A percentile compares a stretch with the other conserved stretches of the same genome.
Conservation (phyloP, 2,888 invertebrate species). For the Caenorhabditis plicata region DNA sequence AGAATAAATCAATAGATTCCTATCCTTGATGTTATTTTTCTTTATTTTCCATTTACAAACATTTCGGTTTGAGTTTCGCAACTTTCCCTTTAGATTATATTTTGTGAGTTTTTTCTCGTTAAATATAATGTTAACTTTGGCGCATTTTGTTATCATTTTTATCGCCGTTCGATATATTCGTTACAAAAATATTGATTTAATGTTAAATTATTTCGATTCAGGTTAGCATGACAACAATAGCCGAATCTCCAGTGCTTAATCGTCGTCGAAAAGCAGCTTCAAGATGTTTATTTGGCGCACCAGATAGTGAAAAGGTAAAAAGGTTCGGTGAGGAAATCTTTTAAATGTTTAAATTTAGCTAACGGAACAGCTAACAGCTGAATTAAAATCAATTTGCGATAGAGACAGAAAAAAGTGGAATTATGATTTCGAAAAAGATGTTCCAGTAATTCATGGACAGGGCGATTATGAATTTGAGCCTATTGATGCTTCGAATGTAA, state of each 20-base stretch:
- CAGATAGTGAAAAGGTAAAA: conserved; percentile 16
- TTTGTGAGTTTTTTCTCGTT: no score
- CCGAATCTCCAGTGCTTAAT: no score
- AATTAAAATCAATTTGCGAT: conserved; percentile 4
- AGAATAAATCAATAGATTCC: no score
- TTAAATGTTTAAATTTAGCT: conserved; percentile 2
- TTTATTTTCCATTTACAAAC: no score
- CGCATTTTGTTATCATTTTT: conserved; percentile 7
- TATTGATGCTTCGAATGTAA: conserved; percentile 6
- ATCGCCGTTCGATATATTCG: conserved; percentile 1
- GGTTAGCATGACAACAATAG: conserved; percentile 8
- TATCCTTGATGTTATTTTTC: no score
- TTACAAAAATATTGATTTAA: conserved; percentile 12
- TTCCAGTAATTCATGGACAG: conserved; percentile 7
- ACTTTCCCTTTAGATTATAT: no score
- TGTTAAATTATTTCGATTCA: conserved; percentile 1
- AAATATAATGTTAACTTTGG: conserved; percentile 23
- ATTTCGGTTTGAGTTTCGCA: no score
- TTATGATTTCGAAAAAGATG: conserved; percentile 19
- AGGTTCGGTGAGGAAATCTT: not conserved
- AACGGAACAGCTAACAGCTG: not conserved
- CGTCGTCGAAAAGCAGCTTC: conserved; percentile 10
- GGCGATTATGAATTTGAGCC: conserved; percentile 19
- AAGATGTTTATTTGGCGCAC: conserved; percentile 25
- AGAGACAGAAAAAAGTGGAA: conserved; percentile 10